Conservation (phyloP, 2,797 vertebrate genomes). For the Premnoplex brunnescens region DNA sequence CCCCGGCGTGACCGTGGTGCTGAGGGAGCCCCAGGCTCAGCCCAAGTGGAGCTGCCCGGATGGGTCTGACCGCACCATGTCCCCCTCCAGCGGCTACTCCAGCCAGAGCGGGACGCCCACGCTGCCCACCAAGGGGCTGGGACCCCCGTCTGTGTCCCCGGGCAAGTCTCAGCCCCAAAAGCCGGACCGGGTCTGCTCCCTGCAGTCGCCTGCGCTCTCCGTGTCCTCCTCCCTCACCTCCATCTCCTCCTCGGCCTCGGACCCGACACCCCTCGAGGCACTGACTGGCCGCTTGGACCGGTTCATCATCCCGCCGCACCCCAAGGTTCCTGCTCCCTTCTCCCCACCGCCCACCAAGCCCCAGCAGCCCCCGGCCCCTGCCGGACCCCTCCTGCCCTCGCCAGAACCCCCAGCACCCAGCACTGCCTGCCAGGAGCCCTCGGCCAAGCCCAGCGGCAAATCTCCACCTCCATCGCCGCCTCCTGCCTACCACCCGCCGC, state of each 20-base stretch:
- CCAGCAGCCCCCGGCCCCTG: conserved; percentile 60
- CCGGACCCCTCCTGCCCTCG: neutral
- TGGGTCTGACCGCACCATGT: conserved; percentile 88
- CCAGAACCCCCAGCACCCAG: neutral
- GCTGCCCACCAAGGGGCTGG: conserved; percentile 83
- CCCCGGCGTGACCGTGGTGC: neutral
- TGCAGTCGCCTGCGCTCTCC: conserved; percentile 82
- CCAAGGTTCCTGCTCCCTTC: conserved; percentile 88
- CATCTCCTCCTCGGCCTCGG: conserved; percentile 85
- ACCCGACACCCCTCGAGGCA: conserved; percentile 73
- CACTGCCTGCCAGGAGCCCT: neutral
- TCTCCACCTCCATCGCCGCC: conserved; percentile 86
- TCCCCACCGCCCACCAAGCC: conserved; percentile 86
- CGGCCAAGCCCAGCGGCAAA: neutral
- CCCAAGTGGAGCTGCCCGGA: conserved; percentile 65
- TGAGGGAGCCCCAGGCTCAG: conserved; percentile 44
- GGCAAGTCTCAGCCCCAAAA: conserved; percentile 84
- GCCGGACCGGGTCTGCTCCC: conserved; percentile 82
- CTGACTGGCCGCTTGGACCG: conserved; percentile 58
- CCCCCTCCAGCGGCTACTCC: conserved; percentile 96
- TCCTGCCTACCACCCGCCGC: conserved; percentile 87
- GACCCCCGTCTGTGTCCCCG: conserved; percentile 76
- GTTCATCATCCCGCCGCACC: conserved; percentile 88
- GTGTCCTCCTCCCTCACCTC: conserved; percentile 88
- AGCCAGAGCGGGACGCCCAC: conserved; percentile 97